A percentile compares a stretch with the other conserved stretches of the same genome.
These are phyloP conservation scores for Thamnophis sirtalis DNA, from an alignment of 2,113 vertebrate species.

Conservation along the genomic window DNA sequence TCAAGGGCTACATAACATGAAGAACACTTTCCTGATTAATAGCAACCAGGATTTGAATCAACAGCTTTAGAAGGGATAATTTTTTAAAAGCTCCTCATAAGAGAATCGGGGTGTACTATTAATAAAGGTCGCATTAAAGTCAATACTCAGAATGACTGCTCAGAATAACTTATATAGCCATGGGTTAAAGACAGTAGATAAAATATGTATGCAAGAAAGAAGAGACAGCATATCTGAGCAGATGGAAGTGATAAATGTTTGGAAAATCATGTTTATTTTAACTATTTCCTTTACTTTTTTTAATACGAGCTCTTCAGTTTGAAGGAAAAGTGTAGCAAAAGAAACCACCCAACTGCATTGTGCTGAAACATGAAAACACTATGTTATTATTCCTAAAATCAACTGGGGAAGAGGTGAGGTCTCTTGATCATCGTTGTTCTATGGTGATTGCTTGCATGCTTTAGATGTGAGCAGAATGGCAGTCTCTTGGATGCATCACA, in stretches of 20 bases:
- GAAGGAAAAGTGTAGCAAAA: background rate
- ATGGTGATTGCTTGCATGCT: background rate
- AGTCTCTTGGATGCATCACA: background rate
- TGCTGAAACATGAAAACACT: background rate
- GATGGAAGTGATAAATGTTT: background rate
- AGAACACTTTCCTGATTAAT: background rate
- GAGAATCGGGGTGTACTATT: background rate
- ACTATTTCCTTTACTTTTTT: background rate
- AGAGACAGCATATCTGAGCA: background rate
- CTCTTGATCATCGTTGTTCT: background rate
- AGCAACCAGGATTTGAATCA: background rate
- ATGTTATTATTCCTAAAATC: background rate
- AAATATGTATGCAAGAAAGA: background rate
- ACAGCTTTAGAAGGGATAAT: background rate
- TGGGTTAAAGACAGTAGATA: background rate
- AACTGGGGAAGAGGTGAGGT: background rate
- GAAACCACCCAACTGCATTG: background rate
- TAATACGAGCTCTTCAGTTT: background rate
- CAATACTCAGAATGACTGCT: background rate
- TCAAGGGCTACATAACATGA: background rate
- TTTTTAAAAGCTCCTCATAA: background rate
- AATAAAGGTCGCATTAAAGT: background rate
- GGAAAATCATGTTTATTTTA: background rate
- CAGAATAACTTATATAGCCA: background rate
- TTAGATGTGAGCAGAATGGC: background rate